phyloP scores from a whole-genome alignment of 2,888 invertebrate species.

The Tortricodes alternella region DNA sequence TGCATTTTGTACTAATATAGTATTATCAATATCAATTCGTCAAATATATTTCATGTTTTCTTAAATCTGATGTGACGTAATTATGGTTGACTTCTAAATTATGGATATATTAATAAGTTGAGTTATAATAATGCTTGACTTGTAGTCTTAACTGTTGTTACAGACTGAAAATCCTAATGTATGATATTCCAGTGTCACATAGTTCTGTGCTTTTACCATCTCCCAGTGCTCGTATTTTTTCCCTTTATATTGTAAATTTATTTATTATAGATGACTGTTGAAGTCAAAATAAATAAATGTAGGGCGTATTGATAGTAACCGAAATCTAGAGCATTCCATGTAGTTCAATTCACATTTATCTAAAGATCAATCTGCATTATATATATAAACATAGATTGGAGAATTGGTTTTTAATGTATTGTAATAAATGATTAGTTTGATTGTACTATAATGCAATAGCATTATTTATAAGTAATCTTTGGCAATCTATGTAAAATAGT shows the following conservation, averaged over 20 bases:
- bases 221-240: conserved; percentile 11
- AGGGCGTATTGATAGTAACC: conserved; percentile 47
- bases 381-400: conserved; percentile 46
- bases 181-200: conserved; percentile 9
- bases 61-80: conserved; percentile 27
- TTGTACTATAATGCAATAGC: conserved; percentile 55
- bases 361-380: conserved; percentile 48
- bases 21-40: conserved; percentile 29
- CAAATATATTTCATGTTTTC: conserved; percentile 31
- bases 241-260: conserved; percentile 12
- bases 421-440: conserved; percentile 57
- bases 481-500: conserved; percentile 11
- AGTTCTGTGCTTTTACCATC: conserved; percentile 8
- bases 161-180: neutral
- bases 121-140: conserved; percentile 5
- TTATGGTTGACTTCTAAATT: conserved; percentile 27
- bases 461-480: conserved; percentile 21
- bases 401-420: conserved; percentile 50
- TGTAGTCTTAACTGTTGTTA: conserved; percentile 8
- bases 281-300: conserved; percentile 28
- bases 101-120: conserved; percentile 15
- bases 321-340: conserved; percentile 70
- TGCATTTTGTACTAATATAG: conserved; percentile 28
- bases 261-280: conserved; percentile 5
- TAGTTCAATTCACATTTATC: conserved; percentile 54